Evolutionary conservation across 2,888 invertebrate genomes (phyloP), one percentile per base, ranked within the genome.

Genomic region (Tiliacea citrago): DNA sequence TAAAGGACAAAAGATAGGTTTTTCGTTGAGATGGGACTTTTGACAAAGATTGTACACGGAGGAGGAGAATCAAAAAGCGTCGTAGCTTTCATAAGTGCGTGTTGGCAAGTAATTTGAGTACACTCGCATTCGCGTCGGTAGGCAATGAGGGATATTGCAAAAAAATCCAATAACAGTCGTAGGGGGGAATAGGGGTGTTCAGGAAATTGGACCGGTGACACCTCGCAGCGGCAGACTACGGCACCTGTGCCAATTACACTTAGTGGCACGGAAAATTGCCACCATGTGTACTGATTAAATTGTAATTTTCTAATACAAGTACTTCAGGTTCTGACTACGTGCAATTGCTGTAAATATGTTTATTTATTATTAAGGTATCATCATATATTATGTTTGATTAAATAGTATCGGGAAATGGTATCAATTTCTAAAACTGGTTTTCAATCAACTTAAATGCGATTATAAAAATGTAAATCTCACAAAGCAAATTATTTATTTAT

Each of bases 121-220:
- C 84, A 84, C 75, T 70, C 70, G 60, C 81, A 88, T 91, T 89
- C 87, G 87, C 92, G 88, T 90, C 90, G 91, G 90, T 89, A 91
- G 89, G 92, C 91, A 91, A 91, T 92, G 92, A 92, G 91, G 92
- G 92, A 94, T 94, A 95, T 94, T 93, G 92, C 91, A 91, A 93
- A 90, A 92, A 95, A 95, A 93, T 92, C 93, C 92, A 94, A 95
- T 94, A 94, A 95, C 89, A 86, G 81, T 84, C 81, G 86, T 81
- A 68, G 85, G 79, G 87, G 86, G 73, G 79, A 68, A 82, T 74
- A 83, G 89, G 71, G 90, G 88, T 86, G 90, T 85, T 83, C 89
- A 91, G 93, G 93, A 94, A 94, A 94, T 95, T 94, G 94, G 92
- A 92, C 92, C 89, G 92, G 91, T 92, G 93, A 93, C 93, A 94